Percentiles rank a stretch among this genome's conserved stretches.
These are phyloP conservation scores for Ectemnius cavifrons DNA, from an alignment of 2,888 invertebrate species.

Conservation along the genomic window DNA sequence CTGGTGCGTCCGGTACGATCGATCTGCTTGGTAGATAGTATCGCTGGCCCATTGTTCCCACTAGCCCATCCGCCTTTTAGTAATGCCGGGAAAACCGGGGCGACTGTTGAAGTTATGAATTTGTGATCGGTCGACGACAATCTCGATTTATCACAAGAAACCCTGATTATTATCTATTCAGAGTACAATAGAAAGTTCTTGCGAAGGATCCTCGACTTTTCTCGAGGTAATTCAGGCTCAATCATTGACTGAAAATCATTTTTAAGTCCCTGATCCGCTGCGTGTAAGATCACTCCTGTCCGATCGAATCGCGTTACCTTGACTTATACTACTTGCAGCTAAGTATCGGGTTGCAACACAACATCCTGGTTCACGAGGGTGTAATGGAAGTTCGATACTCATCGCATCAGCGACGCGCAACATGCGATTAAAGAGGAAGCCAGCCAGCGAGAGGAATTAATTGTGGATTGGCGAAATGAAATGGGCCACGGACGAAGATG, in stretches of 20 bases:
- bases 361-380: no score
- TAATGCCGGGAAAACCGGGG: slow-evolving; percentile 28
- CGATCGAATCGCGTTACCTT: no score
- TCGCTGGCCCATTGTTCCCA: slow-evolving; percentile 44
- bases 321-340: no score
- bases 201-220: background rate
- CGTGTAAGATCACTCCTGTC: no score
- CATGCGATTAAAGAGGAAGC: no score
- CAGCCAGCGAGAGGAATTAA: slow-evolving; percentile 16
- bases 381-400: slow-evolving; percentile 10
- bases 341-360: no score
- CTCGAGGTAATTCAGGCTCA: background rate
- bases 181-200: background rate
- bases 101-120: slow-evolving; percentile 16
- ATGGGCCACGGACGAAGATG: slow-evolving; percentile 31
- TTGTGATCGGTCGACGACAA: slow-evolving; percentile 20
- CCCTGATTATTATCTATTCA: background rate
- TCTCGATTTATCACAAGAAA: background rate
- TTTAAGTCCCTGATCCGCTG: background rate
- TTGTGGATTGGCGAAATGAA: slow-evolving; percentile 25
- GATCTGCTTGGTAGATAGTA: slow-evolving; percentile 43
- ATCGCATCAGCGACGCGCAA: background rate
- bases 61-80: slow-evolving; percentile 16
- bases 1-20: slow-evolving; percentile 44
- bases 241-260: background rate